These are phyloP conservation scores for Busseola fusca DNA, from an alignment of 2,888 invertebrate species.

Conservation along the genomic window DNA sequence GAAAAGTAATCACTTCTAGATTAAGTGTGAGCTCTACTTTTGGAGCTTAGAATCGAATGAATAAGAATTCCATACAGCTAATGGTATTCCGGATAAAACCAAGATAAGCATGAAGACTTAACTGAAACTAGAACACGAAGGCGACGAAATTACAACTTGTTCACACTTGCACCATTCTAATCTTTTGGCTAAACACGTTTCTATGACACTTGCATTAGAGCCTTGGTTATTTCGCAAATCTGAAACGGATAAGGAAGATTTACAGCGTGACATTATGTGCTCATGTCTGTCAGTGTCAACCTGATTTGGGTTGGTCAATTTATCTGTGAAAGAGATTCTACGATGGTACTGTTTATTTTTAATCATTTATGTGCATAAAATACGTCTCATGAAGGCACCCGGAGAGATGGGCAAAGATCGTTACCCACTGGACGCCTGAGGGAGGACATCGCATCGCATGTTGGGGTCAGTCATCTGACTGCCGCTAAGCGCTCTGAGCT, in stretches of 20 bases:
- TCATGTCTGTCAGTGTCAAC: slow-evolving; percentile 1
- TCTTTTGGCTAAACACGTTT: slow-evolving; percentile 36
- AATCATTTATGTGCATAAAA: neutral
- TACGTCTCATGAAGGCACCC: too few relatives aligned
- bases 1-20: slow-evolving; percentile 27
- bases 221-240: slow-evolving; percentile 35
- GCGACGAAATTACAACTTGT: slow-evolving; percentile 38
- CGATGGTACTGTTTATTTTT: neutral
- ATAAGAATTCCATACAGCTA: neutral
- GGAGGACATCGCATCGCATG: too few relatives aligned
- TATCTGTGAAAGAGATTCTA: slow-evolving; percentile 2
- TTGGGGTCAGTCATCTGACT: too few relatives aligned
- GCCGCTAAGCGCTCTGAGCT: too few relatives aligned
- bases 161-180: slow-evolving; percentile 36
- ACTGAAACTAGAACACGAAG: slow-evolving; percentile 36
- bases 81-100: slow-evolving; percentile 2
- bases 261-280: slow-evolving; percentile 9
- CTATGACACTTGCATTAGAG: slow-evolving; percentile 31
- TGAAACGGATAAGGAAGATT: slow-evolving; percentile 32
- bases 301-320: slow-evolving; percentile 2
- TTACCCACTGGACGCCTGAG: too few relatives aligned
- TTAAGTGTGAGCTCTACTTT: slow-evolving; percentile 11
- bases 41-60: slow-evolving; percentile 10
- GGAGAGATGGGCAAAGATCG: too few relatives aligned
- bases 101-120: slow-evolving; percentile 15